phyloP scores from a whole-genome alignment of 1,140 invertebrate genomes.

The Brachionus koreanus region DNA sequence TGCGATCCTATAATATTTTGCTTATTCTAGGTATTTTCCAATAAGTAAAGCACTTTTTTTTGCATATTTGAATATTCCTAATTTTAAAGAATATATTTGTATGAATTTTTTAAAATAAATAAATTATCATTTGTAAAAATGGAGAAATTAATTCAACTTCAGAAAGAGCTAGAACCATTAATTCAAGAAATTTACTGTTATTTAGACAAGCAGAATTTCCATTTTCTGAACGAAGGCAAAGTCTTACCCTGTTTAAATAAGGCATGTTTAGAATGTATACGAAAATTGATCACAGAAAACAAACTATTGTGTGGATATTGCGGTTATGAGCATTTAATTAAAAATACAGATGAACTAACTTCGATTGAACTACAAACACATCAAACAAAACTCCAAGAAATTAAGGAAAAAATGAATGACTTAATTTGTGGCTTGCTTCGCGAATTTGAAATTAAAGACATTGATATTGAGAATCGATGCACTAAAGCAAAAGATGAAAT shows the following conservation, averaged over 20 bases:
- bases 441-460: background rate
- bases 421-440: background rate
- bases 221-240: background rate
- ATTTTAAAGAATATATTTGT: background rate
- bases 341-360: background rate
- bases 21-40: too few species aligned
- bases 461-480: background rate
- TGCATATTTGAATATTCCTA: too few species aligned
- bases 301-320: background rate
- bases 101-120: background rate
- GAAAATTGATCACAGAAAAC: background rate
- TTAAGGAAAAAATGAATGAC: background rate
- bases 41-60: too few species aligned
- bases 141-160: background rate
- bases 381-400: background rate
- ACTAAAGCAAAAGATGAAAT: background rate
- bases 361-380: background rate
- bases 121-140: background rate
- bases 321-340: background rate
- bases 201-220: background rate
- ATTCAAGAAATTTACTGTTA: background rate
- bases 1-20: too few species aligned
- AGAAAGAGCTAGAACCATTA: background rate
- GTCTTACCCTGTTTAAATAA: background rate
- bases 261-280: conserved; percentile 11